These are phyloP conservation scores for Taurulus bubalis DNA, from an alignment of 2,113 vertebrate genomes.

Conservation along the genomic window DNA sequence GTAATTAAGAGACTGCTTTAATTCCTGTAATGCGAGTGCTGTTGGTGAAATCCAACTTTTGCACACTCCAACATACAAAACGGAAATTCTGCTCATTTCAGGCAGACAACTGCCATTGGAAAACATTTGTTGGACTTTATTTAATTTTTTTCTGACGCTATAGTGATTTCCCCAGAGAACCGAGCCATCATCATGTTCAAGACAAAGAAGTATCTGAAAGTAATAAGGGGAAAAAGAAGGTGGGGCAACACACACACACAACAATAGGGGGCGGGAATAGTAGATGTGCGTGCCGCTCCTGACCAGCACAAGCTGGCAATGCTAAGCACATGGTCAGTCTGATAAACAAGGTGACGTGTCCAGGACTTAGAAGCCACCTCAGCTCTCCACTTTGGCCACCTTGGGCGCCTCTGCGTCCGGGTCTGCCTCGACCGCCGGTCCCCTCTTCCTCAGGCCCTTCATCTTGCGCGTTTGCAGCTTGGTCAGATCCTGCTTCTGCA, in stretches of 20 bases:
- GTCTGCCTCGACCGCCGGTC: slow-evolving; percentile 51
- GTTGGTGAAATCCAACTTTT: neutral
- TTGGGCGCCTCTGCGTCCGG: slow-evolving; percentile 77
- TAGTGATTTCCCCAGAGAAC: neutral
- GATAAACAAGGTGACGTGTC: neutral
- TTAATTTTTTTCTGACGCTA: neutral
- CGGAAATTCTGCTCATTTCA: neutral
- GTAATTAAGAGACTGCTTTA: neutral
- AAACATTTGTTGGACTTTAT: neutral
- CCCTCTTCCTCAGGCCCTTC: slow-evolving; percentile 94
- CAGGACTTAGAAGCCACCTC: neutral
- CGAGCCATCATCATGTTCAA: neutral
- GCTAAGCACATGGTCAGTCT: neutral
- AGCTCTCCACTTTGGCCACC: slow-evolving; percentile 78
- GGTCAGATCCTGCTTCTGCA: slow-evolving; percentile 96
- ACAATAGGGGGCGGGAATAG: neutral
- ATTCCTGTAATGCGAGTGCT: neutral
- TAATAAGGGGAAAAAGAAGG: neutral
- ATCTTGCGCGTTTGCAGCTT: slow-evolving; percentile 95
- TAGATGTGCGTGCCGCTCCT: neutral
- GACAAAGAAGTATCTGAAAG: neutral
- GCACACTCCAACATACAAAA: neutral
- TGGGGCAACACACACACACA: too few species aligned
- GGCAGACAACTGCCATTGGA: neutral
- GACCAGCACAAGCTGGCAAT: neutral